Evolutionary conservation across 2,113 vertebrate species (phyloP), one percentile per base, ranked within the genome.

Genomic region (Corydoras sp.): DNA sequence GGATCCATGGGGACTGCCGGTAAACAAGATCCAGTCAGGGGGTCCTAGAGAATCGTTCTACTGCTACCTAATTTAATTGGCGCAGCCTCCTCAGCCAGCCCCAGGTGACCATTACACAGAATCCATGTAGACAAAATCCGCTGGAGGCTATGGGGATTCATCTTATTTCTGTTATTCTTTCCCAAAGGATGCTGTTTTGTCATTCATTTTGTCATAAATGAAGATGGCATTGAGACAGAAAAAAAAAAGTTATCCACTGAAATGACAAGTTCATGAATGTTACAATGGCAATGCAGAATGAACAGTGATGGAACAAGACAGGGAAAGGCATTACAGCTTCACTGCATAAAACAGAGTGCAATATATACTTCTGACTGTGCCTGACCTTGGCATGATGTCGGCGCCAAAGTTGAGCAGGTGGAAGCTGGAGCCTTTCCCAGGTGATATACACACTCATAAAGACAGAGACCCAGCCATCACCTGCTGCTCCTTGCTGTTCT

Each of bases 1-100:
- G 62, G 30, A 56, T 79, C 77, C 62, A 10, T 30, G 9, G 68
- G 77, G 71, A 63, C 74, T 12, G 69, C 70, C 30, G 60, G 74
- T 73, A 77, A 75, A 73, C 75, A 80, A 73, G 69, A 71, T 71
- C 61, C 77, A 79, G 73, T 75, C 73, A 74, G 73, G 56, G 73
- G 64, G 76, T 65, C 66, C 53, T 8, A 65, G 55, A 75, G 67
- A 58, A 59, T 55, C 67, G 49, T 69, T 77, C 75, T 79, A 68
- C 73, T 81, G 62, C 75, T 81, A 66, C 75, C 80, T 81, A 81
- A 81, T 81, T 81, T 81, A 81, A 81, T 81, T 79, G 77, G 68
- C 48, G 30, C 60, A 59, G 80, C 65, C 77, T 77, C 73, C 73
- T 58, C 24, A 65, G 73, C 67, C 58, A 54, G 75, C 73, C 80